Evolutionary conservation across 1,140 invertebrate genomes (phyloP).

Genomic region (Caenorhabditis tropicalis): DNA sequence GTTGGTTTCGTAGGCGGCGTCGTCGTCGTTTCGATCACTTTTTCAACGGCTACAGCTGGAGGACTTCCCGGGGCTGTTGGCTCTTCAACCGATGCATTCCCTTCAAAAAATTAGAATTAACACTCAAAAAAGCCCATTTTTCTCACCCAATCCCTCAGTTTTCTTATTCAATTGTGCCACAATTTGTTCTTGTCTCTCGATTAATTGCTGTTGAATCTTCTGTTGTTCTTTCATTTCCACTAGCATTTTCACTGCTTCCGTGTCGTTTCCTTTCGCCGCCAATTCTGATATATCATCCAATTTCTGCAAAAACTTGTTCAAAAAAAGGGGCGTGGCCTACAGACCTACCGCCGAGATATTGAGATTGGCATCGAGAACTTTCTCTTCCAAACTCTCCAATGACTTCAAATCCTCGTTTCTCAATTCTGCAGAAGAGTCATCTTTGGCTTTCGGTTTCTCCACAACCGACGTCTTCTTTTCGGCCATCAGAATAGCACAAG

Average conservation of each 20-base stretch:
- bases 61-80: not conserved
- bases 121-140: not conserved
- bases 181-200: conserved; percentile 75
- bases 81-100: not conserved
- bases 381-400: conserved; percentile 60
- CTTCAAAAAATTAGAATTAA: not conserved
- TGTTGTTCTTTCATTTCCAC: conserved; percentile 76
- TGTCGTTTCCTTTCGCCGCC: conserved; percentile 70
- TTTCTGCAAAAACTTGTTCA: conserved; percentile 10
- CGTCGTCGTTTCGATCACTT: not conserved
- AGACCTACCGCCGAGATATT: conserved; percentile 74
- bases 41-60: not conserved
- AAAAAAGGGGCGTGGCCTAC: no score
- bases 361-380: conserved; percentile 72
- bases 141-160: conserved; percentile 61
- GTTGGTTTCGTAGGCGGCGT: no score
- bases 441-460: conserved; percentile 52
- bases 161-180: conserved; percentile 75
- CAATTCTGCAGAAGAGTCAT: conserved; percentile 43
- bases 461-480: conserved; percentile 75
- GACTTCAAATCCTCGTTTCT: conserved; percentile 65
- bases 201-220: conserved; percentile 72
- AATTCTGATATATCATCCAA: conserved; percentile 73
- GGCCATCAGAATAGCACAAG: conserved; percentile 54
- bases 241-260: conserved; percentile 72